Evolutionary conservation across 2,797 vertebrate species (phyloP), one percentile per base, ranked within the genome.

Genomic region (Hyperoplus lanceolatus): DNA sequence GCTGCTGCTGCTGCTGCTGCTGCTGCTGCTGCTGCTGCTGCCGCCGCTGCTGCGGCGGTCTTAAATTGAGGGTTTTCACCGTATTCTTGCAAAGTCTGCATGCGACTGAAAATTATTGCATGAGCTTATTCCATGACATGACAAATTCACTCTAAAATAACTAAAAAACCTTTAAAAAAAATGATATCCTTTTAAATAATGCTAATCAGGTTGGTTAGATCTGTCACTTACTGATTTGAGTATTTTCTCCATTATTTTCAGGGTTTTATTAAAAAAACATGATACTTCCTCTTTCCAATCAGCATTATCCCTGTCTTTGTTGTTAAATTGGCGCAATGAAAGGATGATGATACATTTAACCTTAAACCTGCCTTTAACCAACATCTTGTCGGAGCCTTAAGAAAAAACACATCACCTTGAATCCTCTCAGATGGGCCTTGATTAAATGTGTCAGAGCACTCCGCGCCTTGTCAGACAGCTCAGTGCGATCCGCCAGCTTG

Each of bases 371-470:
- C 29, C 29, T 29, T 29, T 29, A 29, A 29, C 29, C 29, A 29
- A 29, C 82, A 79, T 89, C 82, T 89, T 83, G 60, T 74, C 72
- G 70, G 72, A 93, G 79, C 65, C 72, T 42, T 1, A 11, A 29
- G 81, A 87, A 87, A 75, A 87, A 84, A 90, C 81, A 83, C n/a
- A 60, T 86, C 81, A 79, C 76, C 73, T 87, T 82, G 79, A 89
- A 86, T 91, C 86, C 77, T 76, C 53, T 81, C 70, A 73, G 75
- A 36, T 61, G 51, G 70, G 58, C 64, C 80, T 72, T 91, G 81
- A 91, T 90, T 89, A 89, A 91, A 89, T 86, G 84, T 81, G 73
- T 80, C 67, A 18, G 18, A 89, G 67, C 70, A 58, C 82, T 89
- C 83, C 79, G 81, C 76, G 81, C 80, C 70, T 73, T 86, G 80